Evolutionary conservation across 2,113 vertebrate species (phyloP), one percentile per base, ranked within the genome.

Genomic region (Phycodurus eques): DNA sequence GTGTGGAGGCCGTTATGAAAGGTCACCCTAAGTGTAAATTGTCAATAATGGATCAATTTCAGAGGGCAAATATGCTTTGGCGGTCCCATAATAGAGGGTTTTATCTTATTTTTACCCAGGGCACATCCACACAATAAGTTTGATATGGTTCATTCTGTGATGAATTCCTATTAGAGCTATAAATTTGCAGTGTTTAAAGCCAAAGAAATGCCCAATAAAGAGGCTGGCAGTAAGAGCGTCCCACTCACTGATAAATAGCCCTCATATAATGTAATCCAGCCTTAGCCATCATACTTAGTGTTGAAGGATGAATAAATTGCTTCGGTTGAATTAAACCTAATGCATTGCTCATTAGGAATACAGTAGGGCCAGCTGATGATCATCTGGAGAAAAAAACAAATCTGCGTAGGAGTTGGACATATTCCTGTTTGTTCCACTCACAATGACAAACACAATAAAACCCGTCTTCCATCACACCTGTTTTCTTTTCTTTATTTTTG

Each of bases 81-180:
- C 84, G 81, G 84, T 71, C 80, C 84, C 84, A 72, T 92, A 90
- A 92, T 92, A 82, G 88, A 92, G 83, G 83, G 83, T 91, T 90
- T 92, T 88, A 92, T 92, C 90, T 90, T 86, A 90, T 92, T 91
- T 92, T 88, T 85, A 85, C 84, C 87, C 81, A 66, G 69, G 77
- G 83, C 90, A 86, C 88, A 89, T 88, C 89, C 85, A 69, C 83
- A 86, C 86, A 83, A 89, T 82, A 73, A 85, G 89, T 90, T 87
- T 89, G 86, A 91, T 92, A 87, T 63, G 76, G 22, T 77, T 91
- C 89, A 90, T 86, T 87, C 86, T 87, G 83, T 89, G 88, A 92
- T 91, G 88, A 90, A 89, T 90, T 88, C 90, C 90, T 92, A 91
- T 93, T 91, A 89, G 90, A 91, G 85, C 90, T 81, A 92, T 93